Base-by-base conservation (phyloP, 2,113 vertebrate species). In the Oreochromis tanganicae region DNA sequence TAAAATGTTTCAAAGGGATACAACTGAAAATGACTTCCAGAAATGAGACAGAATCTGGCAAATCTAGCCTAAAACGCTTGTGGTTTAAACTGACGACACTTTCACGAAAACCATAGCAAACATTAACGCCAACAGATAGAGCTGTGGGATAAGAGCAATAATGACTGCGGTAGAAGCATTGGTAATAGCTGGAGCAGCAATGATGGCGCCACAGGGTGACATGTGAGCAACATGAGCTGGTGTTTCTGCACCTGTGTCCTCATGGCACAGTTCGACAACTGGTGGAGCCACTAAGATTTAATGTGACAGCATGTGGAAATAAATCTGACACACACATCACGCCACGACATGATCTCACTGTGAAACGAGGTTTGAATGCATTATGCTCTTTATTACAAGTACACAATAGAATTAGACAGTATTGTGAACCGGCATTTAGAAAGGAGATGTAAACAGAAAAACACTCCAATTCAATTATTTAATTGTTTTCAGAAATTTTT, bases 241-340 rank as follows among this genome's bases (percentile, higher is more conserved):
- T 32, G 29, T 86, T 59, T 9, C 55, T 11, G 16, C 93, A 91
- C 87, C 85, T 92, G 88, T 91, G 92, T 75, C 78, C 52, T 85
- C 36, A 1, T 24, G 63, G 79, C 56, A 36, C 13, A 66, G 57
- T 71, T 43, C 41, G 81, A 61, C 82, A 91, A 85, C 82, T 89
- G 89, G n/a, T 36, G 38, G 24, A 85, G 80, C 79, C 17, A 9
- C 12, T 54, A 55, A 89, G 90, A 91, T 91, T 87, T 92, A 88
- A 80, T 34, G 29, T 43, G 83, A 86, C 83, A 85, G 55, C 12
- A 79, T 61, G 29, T 71, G 32, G 38, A 90, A 89, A 87, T 85
- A 83, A 91, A 50, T 29, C 87, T 27, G 34, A 50, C 11, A 27
- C 41, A 14, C 56, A 54, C n/a, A n/a, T 48, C 27, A 29, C 9